Conservation (phyloP, 2,797 vertebrate species). For the Sebastes wilsoni region DNA sequence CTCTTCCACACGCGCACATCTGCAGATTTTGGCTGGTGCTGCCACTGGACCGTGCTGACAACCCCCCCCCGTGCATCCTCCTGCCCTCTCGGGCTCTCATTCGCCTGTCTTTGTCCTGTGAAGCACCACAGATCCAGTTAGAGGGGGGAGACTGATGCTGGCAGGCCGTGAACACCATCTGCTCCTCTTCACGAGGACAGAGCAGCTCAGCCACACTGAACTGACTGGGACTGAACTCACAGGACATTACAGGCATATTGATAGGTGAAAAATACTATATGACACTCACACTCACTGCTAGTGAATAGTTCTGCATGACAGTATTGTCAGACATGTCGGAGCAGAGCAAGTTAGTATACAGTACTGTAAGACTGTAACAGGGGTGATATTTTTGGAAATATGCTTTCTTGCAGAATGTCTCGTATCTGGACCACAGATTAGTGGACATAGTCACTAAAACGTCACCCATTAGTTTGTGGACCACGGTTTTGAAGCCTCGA, state of each 20-base stretch:
- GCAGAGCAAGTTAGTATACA: neutral
- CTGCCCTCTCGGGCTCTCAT: conserved; percentile 21
- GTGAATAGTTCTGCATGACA: neutral
- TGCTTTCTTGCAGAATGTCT: too few relatives aligned
- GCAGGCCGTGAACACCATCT: conserved; percentile 64
- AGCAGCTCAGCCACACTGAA: conserved; percentile 8
- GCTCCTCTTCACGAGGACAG: conserved; percentile 47
- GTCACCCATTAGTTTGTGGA: too few relatives aligned
- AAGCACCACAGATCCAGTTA: conserved; percentile 46
- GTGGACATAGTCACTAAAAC: too few relatives aligned
- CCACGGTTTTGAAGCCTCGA: too few relatives aligned
- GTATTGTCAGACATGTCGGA: neutral
- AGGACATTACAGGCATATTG: neutral
- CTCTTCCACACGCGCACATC: conserved; percentile 28
- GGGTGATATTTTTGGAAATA: neutral
- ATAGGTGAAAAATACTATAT: neutral
- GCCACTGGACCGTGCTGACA: conserved; percentile 17
- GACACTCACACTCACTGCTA: neutral
- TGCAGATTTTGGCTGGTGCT: conserved; percentile 46
- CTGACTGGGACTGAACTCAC: neutral
- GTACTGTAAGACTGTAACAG: neutral
- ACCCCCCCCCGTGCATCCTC: neutral
- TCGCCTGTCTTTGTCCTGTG: conserved; percentile 51
- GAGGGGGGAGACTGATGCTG: conserved; percentile 48
- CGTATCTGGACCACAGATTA: too few relatives aligned